Base-by-base conservation (phyloP, 2,113 vertebrate species). In the Motacilla tschutschensis region DNA sequence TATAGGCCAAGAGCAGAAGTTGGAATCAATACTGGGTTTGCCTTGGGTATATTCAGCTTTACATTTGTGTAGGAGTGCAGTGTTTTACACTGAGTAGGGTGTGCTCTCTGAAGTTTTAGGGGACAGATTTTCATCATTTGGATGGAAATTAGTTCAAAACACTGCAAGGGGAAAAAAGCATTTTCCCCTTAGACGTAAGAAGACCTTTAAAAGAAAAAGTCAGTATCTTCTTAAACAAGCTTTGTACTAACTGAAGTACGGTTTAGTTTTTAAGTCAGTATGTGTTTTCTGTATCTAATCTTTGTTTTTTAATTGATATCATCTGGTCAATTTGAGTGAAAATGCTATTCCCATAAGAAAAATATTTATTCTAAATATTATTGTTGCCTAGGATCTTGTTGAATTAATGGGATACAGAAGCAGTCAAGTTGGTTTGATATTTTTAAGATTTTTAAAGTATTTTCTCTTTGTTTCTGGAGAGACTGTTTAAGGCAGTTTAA, bases 301-400 rank as follows among this genome's bases (percentile, higher is more conserved):
- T 81, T 88, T 82, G 74, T 2, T 73, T 75, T 82, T 81, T 82
- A 94, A 92, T 93, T 94, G 54, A 82, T 92, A 88, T 91, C 80
- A 88, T 95, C 85, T 95, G 90, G 80, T 85, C 74, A 82, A 50
- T 93, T 94, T 94, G 77, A 93, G 55, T 60, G 54, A 89, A 93
- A 93, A 78, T 63, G 65, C 58, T 93, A 88, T 90, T 85, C 87
- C 87, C 80, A 70, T 93, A 91, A 79, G 87, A 87, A 86, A 93
- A 89, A 88, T 91, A 84, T 93, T 94, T 92, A 88, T 92, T 93
- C 83, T 95, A 93, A 93, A 91, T 94, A 93, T 94, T 95, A 75
- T 89, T 86, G 93, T 94, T 95, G 90, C 93, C 91, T 95, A 92
- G 93, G 87, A 84, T 95, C 70, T 89, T 87, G 66, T 60, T 94